A percentile compares a stretch with the other conserved stretches of the same genome.
Conservation (phyloP, 2,888 invertebrate genomes). For the Eupsilia transversa region DNA sequence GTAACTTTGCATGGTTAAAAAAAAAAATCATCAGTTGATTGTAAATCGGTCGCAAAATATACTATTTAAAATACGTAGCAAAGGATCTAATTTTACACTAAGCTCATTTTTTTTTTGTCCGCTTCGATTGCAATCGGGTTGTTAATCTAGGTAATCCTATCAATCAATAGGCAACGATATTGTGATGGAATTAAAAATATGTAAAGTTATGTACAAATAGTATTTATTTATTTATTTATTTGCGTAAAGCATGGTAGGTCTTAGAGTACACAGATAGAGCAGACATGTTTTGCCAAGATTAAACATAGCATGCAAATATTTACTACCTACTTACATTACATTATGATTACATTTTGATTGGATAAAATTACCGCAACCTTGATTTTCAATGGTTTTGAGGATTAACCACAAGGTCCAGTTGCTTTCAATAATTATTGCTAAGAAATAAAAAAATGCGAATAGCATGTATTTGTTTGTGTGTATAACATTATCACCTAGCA, state of each 20-base stretch:
- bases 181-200: neutral
- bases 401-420: neutral
- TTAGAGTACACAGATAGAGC: no score
- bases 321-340: no score
- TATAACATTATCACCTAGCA: neutral
- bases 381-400: neutral
- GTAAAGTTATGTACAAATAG: neutral
- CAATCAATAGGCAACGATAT: conserved; percentile 1
- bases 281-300: no score
- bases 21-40: neutral
- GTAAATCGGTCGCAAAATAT: neutral
- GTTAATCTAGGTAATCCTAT: conserved; percentile 3
- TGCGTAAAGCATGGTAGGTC: no score
- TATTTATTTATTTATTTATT: no score
- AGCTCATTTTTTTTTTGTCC: neutral
- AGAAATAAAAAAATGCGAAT: neutral
- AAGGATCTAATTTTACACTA: neutral
- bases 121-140: conserved; percentile 11
- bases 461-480: neutral
- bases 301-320: no score
- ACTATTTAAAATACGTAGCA: neutral
- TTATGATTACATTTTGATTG: neutral
- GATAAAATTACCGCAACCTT: neutral
- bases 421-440: neutral
- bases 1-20: no score